A percentile compares a stretch with the other conserved stretches of the same genome.
These are phyloP conservation scores for Chloroceryle amazona DNA, from an alignment of 2,797 vertebrate genomes.

Conservation along the genomic window DNA sequence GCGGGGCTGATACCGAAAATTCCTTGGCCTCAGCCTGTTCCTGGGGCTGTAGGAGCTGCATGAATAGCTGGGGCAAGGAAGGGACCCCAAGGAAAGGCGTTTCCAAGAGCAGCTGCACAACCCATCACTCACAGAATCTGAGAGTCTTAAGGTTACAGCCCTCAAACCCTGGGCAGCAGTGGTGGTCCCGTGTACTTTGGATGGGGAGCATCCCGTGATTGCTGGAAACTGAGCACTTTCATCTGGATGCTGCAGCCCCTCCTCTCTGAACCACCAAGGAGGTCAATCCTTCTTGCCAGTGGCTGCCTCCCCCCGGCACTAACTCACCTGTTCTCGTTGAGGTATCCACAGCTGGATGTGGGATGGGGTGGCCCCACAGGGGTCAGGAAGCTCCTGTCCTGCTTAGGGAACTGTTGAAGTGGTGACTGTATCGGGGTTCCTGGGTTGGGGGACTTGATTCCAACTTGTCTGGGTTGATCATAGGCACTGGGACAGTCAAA, in stretches of 20 bases:
- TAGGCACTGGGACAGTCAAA: constrained; percentile 88
- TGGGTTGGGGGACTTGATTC: constrained; percentile 87
- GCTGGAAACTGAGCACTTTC: neutral
- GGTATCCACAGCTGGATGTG: constrained; percentile 82
- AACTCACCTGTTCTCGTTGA: constrained; percentile 82
- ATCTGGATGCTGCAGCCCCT: neutral
- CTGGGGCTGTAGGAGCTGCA: neutral
- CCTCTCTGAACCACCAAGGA: neutral
- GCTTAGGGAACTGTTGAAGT: constrained; percentile 89
- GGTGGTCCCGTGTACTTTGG: neutral
- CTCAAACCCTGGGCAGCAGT: neutral
- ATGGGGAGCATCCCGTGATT: neutral
- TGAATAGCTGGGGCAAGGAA: neutral
- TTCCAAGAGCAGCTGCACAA: neutral
- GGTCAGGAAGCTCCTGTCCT: constrained; percentile 89
- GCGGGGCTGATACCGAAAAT: neutral
- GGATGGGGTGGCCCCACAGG: constrained; percentile 78
- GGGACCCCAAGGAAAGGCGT: too few relatives aligned
- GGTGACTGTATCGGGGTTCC: constrained; percentile 85
- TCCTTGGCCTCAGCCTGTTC: neutral
- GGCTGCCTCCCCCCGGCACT: neutral
- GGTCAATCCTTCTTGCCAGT: neutral
- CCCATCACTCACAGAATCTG: neutral
- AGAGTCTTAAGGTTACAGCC: neutral
- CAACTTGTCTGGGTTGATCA: constrained; percentile 87